These are phyloP conservation scores for Dicentrarchus labrax DNA, from an alignment of 2,113 vertebrate genomes.

Conservation along the genomic window DNA sequence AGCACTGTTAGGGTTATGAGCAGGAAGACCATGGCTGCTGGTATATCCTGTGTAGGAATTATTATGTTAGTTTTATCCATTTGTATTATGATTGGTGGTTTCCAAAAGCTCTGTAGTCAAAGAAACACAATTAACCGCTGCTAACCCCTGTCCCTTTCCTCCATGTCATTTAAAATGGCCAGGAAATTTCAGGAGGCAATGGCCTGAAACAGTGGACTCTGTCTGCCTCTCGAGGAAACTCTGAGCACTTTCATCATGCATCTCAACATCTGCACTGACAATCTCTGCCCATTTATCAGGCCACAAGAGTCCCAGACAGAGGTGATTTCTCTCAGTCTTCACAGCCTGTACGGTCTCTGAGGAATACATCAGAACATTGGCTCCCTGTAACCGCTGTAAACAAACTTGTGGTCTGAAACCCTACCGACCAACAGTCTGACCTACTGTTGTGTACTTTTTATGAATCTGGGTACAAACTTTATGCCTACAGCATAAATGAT, in stretches of 20 bases:
- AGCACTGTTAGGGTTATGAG: conserved; percentile 85
- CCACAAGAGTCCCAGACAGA: conserved; percentile 14
- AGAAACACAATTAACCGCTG: background rate
- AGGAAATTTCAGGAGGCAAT: background rate
- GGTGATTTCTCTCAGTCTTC: conserved; percentile 22
- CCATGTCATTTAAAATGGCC: background rate
- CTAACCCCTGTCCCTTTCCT: background rate
- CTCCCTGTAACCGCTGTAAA: conserved; percentile 49
- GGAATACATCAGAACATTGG: conserved; percentile 41
- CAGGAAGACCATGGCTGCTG: conserved; percentile 85
- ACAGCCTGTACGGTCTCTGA: conserved; percentile 23
- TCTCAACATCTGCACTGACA: conserved; percentile 50
- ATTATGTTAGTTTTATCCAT: background rate
- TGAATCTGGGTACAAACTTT: background rate
- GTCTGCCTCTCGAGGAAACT: conserved; percentile 38
- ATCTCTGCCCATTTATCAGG: conserved; percentile 57
- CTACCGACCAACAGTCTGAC: background rate
- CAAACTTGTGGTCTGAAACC: conserved; percentile 29
- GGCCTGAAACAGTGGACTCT: conserved; percentile 27
- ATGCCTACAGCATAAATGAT: background rate
- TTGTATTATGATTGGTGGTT: background rate
- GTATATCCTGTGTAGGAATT: conserved; percentile 22
- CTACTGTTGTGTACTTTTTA: background rate
- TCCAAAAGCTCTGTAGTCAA: background rate
- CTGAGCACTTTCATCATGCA: conserved; percentile 53